These are phyloP conservation scores for Ceratina japonica DNA, from an alignment of 1,140 invertebrate genomes.

Conservation along the genomic window DNA sequence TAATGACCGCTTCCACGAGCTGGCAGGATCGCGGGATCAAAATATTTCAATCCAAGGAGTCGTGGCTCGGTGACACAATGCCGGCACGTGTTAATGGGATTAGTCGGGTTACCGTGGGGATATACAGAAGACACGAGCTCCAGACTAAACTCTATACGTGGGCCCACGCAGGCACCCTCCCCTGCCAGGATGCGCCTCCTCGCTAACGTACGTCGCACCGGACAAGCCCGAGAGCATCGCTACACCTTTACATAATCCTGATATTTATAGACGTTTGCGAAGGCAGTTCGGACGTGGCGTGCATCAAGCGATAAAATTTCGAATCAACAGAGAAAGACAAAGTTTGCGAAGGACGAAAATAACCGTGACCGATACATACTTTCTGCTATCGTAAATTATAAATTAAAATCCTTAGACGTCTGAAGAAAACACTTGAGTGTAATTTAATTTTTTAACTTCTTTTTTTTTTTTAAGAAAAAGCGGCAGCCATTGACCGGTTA, in stretches of 20 bases:
- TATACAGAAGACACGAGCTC: conserved; percentile 60
- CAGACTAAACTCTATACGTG: conserved; percentile 56
- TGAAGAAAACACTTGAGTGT: too few relatives aligned
- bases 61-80: conserved; percentile 67
- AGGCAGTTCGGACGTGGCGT: conserved; percentile 31
- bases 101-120: conserved; percentile 64
- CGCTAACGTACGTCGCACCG: background rate
- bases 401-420: background rate
- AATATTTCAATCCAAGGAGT: conserved; percentile 70
- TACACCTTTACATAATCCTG: conserved; percentile 46
- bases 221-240: background rate
- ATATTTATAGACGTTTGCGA: conserved; percentile 45
- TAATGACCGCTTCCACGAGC: conserved; percentile 34
- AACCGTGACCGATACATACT: background rate
- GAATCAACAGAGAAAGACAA: conserved; percentile 2
- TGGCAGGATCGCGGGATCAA: conserved; percentile 54
- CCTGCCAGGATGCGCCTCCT: conserved; percentile 29
- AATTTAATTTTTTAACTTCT: too few relatives aligned
- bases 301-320: conserved; percentile 30
- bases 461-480: too few relatives aligned
- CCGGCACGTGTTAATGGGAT: conserved; percentile 75
- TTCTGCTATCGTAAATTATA: background rate
- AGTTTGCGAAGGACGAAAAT: background rate
- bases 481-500: conserved; percentile 27
- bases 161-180: conserved; percentile 61